A percentile compares a stretch with the other conserved stretches of the same genome.
Conservation (phyloP, 1,140 invertebrate species). For the Zaprionus inermis region DNA sequence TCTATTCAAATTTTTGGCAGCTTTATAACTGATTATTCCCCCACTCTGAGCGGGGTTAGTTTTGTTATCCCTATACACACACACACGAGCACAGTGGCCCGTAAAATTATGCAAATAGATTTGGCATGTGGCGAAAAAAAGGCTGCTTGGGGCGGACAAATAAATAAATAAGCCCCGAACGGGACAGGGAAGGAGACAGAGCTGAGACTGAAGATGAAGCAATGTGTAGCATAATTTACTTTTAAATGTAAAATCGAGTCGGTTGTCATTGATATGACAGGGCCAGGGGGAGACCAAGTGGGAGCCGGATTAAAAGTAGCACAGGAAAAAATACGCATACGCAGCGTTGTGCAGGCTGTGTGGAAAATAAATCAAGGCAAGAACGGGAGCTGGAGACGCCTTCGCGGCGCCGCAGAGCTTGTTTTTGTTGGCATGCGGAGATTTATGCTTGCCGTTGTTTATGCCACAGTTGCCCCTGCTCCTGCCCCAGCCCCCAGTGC, state of each 20-base stretch:
- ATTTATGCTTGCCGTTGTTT: constrained; percentile 67
- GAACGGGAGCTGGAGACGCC: constrained; percentile 48
- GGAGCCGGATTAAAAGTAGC: constrained; percentile 12
- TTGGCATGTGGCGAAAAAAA: constrained; percentile 19
- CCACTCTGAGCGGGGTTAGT: constrained; percentile 35
- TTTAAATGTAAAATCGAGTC: constrained; percentile 74
- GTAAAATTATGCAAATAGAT: constrained; percentile 70
- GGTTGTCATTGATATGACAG: constrained; percentile 67
- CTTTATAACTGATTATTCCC: constrained; percentile 49
- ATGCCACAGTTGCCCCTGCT: constrained; percentile 11
- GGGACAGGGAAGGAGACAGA: neutral
- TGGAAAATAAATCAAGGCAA: constrained; percentile 74
- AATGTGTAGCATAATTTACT: constrained; percentile 66
- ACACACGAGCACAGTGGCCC: neutral
- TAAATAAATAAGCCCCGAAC: constrained; percentile 12
- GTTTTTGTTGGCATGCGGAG: constrained; percentile 38
- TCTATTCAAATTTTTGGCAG: constrained; percentile 45
- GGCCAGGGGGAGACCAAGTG: neutral
- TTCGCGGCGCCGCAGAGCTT: constrained; percentile 41
- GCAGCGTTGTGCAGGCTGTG: constrained; percentile 66
- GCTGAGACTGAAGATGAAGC: constrained; percentile 36
- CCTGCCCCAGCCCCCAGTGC: neutral
- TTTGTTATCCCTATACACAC: constrained; percentile 21
- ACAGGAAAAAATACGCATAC: constrained; percentile 61
- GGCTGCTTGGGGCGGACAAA: constrained; percentile 8